phyloP scores from a whole-genome alignment of 2,888 invertebrate genomes.

The Platycnemis pennipes region DNA sequence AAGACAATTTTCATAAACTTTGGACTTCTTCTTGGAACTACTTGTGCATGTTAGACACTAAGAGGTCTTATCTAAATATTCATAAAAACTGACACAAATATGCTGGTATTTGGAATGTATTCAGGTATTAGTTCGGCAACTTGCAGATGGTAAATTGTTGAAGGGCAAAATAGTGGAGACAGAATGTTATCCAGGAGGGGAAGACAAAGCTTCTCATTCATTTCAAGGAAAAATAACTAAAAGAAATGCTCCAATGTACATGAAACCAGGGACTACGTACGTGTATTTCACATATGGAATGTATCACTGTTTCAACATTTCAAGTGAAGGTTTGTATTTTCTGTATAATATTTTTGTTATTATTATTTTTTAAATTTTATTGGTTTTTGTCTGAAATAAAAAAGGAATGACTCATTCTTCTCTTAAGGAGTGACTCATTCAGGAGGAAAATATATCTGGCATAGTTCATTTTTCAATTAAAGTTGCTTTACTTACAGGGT shows the following conservation, averaged over 20 bases:
- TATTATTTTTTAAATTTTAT: too few relatives aligned
- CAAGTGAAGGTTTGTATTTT: slow-evolving; percentile 81
- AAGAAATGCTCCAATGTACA: slow-evolving; percentile 86
- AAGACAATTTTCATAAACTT: neutral
- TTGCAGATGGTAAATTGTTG: slow-evolving; percentile 80
- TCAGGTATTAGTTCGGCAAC: slow-evolving; percentile 81
- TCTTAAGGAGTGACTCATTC: too few relatives aligned
- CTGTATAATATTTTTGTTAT: too few relatives aligned
- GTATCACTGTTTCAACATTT: slow-evolving; percentile 88
- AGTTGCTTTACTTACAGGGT: too few relatives aligned
- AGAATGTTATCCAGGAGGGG: slow-evolving; percentile 85
- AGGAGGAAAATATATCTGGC: too few relatives aligned
- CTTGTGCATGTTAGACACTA: too few relatives aligned
- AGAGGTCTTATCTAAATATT: too few relatives aligned
- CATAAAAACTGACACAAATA: too few relatives aligned
- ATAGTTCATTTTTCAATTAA: too few relatives aligned
- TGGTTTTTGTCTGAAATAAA: too few relatives aligned
- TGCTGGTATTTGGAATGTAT: neutral
- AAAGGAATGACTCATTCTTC: too few relatives aligned
- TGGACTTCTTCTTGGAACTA: too few relatives aligned
- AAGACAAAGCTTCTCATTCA: slow-evolving; percentile 86
- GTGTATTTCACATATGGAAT: slow-evolving; percentile 88
- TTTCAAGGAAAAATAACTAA: slow-evolving; percentile 82
- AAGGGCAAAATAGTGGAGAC: slow-evolving; percentile 87
- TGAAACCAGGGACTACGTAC: slow-evolving; percentile 86